Evolutionary conservation across 2,888 invertebrate species (phyloP).

Genomic region (Pandemis cinnamomeana): DNA sequence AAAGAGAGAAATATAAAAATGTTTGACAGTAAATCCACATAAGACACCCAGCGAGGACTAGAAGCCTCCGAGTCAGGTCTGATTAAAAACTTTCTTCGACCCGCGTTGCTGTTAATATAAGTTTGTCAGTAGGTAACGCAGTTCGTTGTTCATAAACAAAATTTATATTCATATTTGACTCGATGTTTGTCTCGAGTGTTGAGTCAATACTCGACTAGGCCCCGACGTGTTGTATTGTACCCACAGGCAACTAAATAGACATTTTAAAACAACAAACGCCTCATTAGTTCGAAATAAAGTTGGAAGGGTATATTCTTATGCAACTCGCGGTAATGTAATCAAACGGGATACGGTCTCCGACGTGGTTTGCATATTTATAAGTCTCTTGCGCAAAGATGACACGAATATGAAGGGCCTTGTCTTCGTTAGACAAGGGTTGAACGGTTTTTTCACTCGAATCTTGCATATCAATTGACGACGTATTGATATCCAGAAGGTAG

Average conservation of each 20-base stretch:
- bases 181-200: slow-evolving; percentile 15
- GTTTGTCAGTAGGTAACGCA: background rate
- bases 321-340: slow-evolving; percentile 33
- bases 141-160: slow-evolving; percentile 10
- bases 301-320: slow-evolving; percentile 29
- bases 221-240: background rate
- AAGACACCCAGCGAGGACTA: background rate
- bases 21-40: slow-evolving; percentile 33
- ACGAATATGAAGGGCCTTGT: slow-evolving; percentile 26
- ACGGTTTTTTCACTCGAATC: slow-evolving; percentile 30
- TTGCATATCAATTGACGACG: slow-evolving; percentile 23
- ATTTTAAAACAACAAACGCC: slow-evolving; percentile 13
- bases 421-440: slow-evolving; percentile 21
- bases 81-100: slow-evolving; percentile 18
- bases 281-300: slow-evolving; percentile 20
- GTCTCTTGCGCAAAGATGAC: slow-evolving; percentile 24
- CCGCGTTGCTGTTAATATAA: background rate
- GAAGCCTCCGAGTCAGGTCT: slow-evolving; percentile 17
- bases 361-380: slow-evolving; percentile 42
- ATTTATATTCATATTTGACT: slow-evolving; percentile 18
- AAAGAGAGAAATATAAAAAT: slow-evolving; percentile 23
- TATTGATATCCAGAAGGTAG: background rate
- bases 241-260: slow-evolving; percentile 9
- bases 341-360: slow-evolving; percentile 35
- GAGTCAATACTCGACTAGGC: background rate